Base-by-base conservation (phyloP, 2,113 vertebrate species). In the Mesoclemmys tuberculata region DNA sequence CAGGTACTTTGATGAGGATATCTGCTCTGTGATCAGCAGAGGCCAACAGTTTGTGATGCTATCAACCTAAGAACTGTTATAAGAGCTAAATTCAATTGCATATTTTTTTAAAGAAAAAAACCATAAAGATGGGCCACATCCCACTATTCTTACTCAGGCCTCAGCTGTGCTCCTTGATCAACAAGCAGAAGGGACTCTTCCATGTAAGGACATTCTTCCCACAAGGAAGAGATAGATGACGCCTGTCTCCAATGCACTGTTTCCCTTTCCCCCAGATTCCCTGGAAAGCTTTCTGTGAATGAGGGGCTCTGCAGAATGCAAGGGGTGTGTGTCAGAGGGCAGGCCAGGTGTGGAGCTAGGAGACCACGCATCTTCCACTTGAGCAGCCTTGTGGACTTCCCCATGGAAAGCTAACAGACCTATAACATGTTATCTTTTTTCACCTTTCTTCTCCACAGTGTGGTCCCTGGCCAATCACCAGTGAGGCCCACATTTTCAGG, bases 1-100 rank as follows among this genome's bases (percentile, higher is more conserved):
- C 6, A 26, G 58, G 1, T 0, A 1, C 4, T 2, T 12, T 1
- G 1, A 12, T 8, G 2, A 55, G 26, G 18, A 74, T 0, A 3
- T 10, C 13, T 22, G 2, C 2, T 44, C 4, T 68, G 74, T 44
- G 74, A 77, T 77, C 74, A 77, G 9, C 12, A 4, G 24, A 75
- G 24, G 21, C 22, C 24, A 75, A 24, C 3, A 21, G 41, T 14
- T 75, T 44, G 41, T 77, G 44, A 26, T 27, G 41, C 26, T 77
- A 24, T 77, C 22, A 26, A 3, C 46, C 74, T 14, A 46, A 77
- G 74, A 26, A 26, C 41, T 46, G 44, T 44, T 27, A 44, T 44
- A 11, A 77, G 6, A 3, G 1, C 6, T 77, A 46, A 77, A 77
- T 77, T 29, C 22, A 77, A 7, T 46, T 27, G 29, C 24, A 58